Percentiles rank a stretch among this genome's conserved stretches.
Conservation (phyloP, 2,888 invertebrate genomes). For the Keiferia lycopersicella region DNA sequence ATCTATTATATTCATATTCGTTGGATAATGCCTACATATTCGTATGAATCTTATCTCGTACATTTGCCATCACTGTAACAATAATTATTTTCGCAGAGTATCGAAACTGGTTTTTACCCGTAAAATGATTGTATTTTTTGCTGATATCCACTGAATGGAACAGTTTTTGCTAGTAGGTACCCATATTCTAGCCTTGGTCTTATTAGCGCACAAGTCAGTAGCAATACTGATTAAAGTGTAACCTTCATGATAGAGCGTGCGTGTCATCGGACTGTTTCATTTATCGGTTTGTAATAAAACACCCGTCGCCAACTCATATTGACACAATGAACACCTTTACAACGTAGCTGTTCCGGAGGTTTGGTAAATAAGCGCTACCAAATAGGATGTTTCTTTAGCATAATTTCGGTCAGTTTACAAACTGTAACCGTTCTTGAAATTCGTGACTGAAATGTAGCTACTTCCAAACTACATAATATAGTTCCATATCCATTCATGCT, state of each 20-base stretch:
- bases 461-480: neutral
- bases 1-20: neutral
- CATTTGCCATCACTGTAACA: neutral
- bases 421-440: slow-evolving; percentile 23
- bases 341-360: slow-evolving; percentile 9
- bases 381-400: slow-evolving; percentile 32
- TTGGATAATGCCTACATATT: neutral
- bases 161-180: slow-evolving; percentile 10
- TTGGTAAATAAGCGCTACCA: slow-evolving; percentile 33
- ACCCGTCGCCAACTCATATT: slow-evolving; percentile 18
- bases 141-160: slow-evolving; percentile 10
- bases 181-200: slow-evolving; percentile 34
- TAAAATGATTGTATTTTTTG: slow-evolving; percentile 16
- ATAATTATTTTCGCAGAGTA: neutral
- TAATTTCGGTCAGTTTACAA: slow-evolving; percentile 27
- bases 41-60: neutral
- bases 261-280: slow-evolving; percentile 26
- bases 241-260: slow-evolving; percentile 26
- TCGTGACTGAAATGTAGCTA: neutral
- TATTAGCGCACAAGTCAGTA: slow-evolving; percentile 22
- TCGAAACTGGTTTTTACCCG: too few species aligned
- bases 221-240: slow-evolving; percentile 12
- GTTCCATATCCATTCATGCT: neutral
- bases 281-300: slow-evolving; percentile 38
- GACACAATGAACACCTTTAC: slow-evolving; percentile 26